Evolutionary conservation across 2,797 vertebrate genomes (phyloP), one percentile per base, ranked within the genome.

Genomic region (Apogon talboti): DNA sequence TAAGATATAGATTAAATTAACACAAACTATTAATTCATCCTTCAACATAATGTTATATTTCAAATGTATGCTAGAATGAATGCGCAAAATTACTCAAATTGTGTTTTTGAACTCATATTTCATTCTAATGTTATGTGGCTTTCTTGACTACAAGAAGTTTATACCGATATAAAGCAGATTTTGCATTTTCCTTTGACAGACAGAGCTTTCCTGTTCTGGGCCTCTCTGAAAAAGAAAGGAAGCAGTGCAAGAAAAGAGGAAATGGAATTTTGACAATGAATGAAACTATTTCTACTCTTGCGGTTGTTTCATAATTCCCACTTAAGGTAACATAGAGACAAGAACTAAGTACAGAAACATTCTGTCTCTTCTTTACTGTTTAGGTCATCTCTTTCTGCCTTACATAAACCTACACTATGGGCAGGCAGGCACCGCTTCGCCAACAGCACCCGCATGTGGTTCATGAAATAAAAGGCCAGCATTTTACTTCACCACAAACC

Each of bases 401-500:
- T 13, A 66, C 37, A 64, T 10, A 51, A 16, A 66, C 10, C 7
- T 21, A 4, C 6, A 15, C 3, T 3, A 11, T 53, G 6, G 3
- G n/a, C 16, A 42, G 30, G 10, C 15, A 16, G 6, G 49, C 8
- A 62, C 30, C 41, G 33, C 44, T 49, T 11, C 45, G 19, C 24
- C 35, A 53, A 49, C 11, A 55, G 15, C 38, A 48, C 11, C 24
- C 7, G 6, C 24, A 19, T 24, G 52, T 51, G 63, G 41, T 62
- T 66, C 2, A 33, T 18, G 43, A 68, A 63, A 13, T 30, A 15
- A 60, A 54, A 67, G 47, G n/a, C 37, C 21, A 66, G 50, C 40
- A 46, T 12, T 61, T 63, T 43, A 9, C 11, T 41, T 33, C 11
- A 68, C 41, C 67, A 41, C 45, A 33, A 71, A 16, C 48, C 45